These are phyloP conservation scores for Allochrocebus solatus DNA, from an alignment of 2,797 vertebrate genomes.

Conservation along the genomic window DNA sequence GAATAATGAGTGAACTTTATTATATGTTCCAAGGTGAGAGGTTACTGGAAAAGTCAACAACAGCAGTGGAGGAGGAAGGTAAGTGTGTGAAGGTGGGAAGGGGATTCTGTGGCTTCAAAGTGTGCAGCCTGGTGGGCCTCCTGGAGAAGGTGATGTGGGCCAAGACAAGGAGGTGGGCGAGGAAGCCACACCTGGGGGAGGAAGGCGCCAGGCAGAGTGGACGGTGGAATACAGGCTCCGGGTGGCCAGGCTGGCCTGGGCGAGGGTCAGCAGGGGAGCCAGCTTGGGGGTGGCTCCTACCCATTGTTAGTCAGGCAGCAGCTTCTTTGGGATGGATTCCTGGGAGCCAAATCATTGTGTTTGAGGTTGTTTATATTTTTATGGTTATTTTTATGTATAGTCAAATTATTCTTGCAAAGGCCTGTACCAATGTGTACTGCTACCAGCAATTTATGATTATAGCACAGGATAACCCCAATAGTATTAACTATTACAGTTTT, in stretches of 20 bases:
- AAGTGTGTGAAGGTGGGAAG: rapidly evolving
- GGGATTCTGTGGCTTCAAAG: too few species aligned
- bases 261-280: neutral
- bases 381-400: neutral
- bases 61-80: neutral
- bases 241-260: neutral
- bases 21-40: neutral
- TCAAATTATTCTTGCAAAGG: neutral
- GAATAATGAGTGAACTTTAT: too few species aligned
- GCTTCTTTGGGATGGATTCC: neutral
- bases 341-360: neutral
- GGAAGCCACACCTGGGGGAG: too few species aligned
- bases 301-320: rapidly evolving
- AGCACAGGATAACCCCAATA: neutral
- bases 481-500: neutral
- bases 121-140: rapidly evolving
- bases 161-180: neutral
- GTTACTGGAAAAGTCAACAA: rapidly evolving
- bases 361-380: neutral
- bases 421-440: neutral
- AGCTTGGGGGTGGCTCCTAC: rapidly evolving
- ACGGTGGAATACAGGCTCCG: too few species aligned
- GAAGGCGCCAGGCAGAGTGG: neutral
- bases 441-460: too few species aligned
- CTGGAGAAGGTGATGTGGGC: neutral